These are phyloP conservation scores for Megaceryle maxima DNA, from an alignment of 2,113 vertebrate species.

Conservation along the genomic window DNA sequence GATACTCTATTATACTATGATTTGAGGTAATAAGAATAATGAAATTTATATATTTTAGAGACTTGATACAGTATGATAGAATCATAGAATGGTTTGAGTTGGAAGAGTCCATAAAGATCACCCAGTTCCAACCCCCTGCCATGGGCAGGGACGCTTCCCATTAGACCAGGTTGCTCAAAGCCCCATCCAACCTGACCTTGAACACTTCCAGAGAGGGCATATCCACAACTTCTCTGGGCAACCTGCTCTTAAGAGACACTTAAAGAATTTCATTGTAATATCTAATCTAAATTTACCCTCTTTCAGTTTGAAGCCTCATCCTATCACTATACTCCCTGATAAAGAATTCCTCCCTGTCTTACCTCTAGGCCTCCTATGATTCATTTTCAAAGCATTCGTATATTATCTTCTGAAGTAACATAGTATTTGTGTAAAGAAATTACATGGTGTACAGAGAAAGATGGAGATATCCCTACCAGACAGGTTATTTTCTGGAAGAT, in stretches of 20 bases:
- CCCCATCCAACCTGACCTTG: background rate
- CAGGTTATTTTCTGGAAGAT: background rate
- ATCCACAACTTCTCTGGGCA: background rate
- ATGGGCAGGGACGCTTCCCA: background rate
- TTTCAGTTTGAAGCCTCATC: background rate
- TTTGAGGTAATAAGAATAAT: background rate
- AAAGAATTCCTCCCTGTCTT: background rate
- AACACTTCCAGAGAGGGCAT: fast-evolving
- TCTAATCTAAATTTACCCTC: background rate
- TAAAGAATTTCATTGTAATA: no score
- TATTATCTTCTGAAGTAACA: background rate
- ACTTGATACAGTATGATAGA: background rate
- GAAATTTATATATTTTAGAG: background rate
- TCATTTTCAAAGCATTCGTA: background rate
- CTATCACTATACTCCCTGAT: background rate
- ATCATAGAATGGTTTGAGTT: background rate
- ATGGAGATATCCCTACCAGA: background rate
- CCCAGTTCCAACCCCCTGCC: fast-evolving
- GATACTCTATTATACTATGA: background rate
- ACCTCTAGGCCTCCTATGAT: background rate
- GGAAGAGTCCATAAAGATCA: background rate
- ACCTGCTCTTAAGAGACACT: background rate
- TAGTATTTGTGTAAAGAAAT: background rate
- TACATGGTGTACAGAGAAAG: background rate
- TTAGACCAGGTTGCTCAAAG: background rate